Evolutionary conservation across 35 echinoderm and acorn worm genomes (phyloP).

Genomic region (Patiria miniata): DNA sequence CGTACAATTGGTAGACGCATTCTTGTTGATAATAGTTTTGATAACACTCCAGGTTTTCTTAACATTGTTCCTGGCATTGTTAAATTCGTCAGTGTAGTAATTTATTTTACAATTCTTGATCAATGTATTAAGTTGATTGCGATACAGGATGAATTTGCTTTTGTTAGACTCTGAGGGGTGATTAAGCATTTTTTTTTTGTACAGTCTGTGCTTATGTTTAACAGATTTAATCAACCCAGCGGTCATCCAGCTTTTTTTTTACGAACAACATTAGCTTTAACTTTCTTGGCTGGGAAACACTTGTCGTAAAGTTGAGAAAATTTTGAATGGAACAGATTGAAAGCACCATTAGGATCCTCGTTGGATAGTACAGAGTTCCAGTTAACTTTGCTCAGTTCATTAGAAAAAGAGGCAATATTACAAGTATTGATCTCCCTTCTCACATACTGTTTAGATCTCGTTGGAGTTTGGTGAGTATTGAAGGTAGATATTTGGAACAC

Average conservation of each 20-base stretch:
- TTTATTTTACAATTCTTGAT: neutral
- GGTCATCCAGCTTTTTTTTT: neutral
- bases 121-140: neutral
- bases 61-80: conserved; percentile 7
- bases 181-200: neutral
- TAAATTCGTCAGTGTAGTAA: neutral
- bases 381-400: conserved; percentile 3
- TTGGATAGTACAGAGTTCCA: neutral
- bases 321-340: neutral
- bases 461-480: neutral
- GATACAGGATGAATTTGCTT: neutral
- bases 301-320: conserved; percentile 9
- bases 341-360: neutral
- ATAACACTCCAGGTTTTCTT: conserved; percentile 8
- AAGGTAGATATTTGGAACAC: neutral
- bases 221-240: neutral
- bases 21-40: conserved; percentile 1
- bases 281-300: neutral
- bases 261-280: neutral
- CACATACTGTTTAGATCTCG: neutral
- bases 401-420: neutral
- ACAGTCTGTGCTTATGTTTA: neutral
- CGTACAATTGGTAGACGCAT: neutral
- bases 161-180: neutral
- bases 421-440: neutral